Evolutionary conservation across 2,797 vertebrate genomes (phyloP).

Genomic region (Rhinogobio ventralis): DNA sequence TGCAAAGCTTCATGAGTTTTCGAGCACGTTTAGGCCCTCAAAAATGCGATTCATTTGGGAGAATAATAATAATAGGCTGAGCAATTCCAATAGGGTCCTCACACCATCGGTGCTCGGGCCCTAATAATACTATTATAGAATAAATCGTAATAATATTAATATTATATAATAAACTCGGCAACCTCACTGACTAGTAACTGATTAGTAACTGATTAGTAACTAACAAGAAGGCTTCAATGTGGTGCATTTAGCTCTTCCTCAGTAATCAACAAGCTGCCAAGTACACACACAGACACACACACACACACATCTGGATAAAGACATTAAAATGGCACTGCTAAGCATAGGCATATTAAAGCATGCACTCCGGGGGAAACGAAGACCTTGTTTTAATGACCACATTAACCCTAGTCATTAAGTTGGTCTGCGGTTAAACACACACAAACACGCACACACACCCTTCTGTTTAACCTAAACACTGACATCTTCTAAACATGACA

Average conservation of each 20-base stretch:
- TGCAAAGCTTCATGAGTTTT: too few relatives aligned
- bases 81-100: too few relatives aligned
- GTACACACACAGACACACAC: conserved; percentile 30
- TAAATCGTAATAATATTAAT: neutral
- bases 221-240: conserved; percentile 21
- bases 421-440: conserved; percentile 38
- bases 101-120: too few relatives aligned
- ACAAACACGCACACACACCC: conserved; percentile 35
- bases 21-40: too few relatives aligned
- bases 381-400: conserved; percentile 58
- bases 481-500: conserved; percentile 55
- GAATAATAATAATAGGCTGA: too few relatives aligned
- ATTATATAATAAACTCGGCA: neutral
- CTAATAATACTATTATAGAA: neutral
- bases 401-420: conserved; percentile 58
- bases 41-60: too few relatives aligned
- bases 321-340: conserved; percentile 44
- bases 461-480: conserved; percentile 42
- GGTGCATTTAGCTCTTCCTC: conserved; percentile 13
- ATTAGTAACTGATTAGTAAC: neutral
- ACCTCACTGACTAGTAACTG: neutral
- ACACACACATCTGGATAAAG: conserved; percentile 40
- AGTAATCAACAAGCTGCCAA: conserved; percentile 38
- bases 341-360: conserved; percentile 49
- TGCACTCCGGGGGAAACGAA: conserved; percentile 37